Percentiles rank a stretch among this genome's conserved stretches.
These are phyloP conservation scores for Eolophus roseicapilla DNA, from an alignment of 2,113 vertebrate genomes.

Conservation along the genomic window DNA sequence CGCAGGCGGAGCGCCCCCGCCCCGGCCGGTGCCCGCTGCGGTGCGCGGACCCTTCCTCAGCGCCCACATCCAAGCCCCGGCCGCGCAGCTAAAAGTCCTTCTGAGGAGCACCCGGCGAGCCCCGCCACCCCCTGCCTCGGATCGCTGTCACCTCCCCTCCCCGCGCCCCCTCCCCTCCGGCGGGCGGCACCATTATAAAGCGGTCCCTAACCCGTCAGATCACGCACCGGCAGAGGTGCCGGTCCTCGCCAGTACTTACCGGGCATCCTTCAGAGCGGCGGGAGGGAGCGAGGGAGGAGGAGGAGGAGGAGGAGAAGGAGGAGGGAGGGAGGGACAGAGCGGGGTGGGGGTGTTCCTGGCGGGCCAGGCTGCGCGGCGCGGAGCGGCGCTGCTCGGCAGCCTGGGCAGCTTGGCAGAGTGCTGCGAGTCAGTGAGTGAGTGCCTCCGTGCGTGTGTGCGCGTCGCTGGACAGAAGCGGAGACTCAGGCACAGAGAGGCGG, in stretches of 20 bases:
- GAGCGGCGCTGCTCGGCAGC: neutral
- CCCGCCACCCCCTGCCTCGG: neutral
- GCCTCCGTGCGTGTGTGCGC: neutral
- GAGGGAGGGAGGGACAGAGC: neutral
- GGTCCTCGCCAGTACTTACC: neutral
- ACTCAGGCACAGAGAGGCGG: neutral
- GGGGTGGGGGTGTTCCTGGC: neutral
- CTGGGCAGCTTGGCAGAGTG: neutral
- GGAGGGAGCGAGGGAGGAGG: neutral
- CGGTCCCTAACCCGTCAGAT: neutral
- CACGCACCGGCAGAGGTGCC: neutral
- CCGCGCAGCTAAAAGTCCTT: constrained; percentile 38
- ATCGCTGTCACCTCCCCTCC: constrained; percentile 23
- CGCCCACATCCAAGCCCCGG: constrained; percentile 22
- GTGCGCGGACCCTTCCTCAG: neutral
- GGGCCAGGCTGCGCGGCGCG: neutral
- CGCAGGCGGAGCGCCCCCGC: neutral
- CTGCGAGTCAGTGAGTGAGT: neutral
- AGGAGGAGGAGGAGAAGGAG: neutral
- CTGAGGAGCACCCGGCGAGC: neutral
- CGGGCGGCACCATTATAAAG: neutral
- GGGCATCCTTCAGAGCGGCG: neutral
- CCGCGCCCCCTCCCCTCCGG: neutral
- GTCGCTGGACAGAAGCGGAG: neutral
- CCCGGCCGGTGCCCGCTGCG: neutral